Evolutionary conservation across 2,888 invertebrate genomes (phyloP).

Genomic region (Chaitophorus viminalis): DNA sequence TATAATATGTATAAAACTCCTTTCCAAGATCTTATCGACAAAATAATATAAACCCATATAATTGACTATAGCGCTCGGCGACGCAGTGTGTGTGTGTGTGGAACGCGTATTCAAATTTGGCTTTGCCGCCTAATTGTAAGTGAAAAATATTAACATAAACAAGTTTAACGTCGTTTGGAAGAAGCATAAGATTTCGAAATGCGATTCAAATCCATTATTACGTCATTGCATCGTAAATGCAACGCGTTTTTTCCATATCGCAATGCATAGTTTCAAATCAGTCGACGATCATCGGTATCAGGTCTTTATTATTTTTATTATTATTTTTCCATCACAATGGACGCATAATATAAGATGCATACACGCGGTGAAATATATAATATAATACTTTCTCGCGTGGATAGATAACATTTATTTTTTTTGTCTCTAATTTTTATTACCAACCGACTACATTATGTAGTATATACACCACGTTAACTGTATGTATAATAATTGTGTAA

Average conservation of each 20-base stretch:
- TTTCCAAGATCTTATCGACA: neutral
- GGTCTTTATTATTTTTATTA: neutral
- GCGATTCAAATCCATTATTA: constrained; percentile 3
- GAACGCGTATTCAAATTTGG: neutral
- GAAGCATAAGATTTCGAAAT: constrained; percentile 5
- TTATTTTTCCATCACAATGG: neutral
- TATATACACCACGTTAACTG: neutral
- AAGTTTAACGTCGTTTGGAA: neutral
- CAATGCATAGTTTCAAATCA: neutral
- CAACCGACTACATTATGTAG: neutral
- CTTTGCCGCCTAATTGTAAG: neutral
- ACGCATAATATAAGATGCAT: neutral
- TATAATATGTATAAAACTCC: neutral
- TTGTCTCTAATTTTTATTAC: neutral
- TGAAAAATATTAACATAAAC: constrained; percentile 19
- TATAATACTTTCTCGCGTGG: neutral
- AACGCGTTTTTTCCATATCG: neutral
- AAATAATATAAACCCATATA: neutral
- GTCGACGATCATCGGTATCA: neutral
- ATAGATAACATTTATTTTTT: neutral
- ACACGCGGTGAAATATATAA: neutral
- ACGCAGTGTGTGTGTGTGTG: neutral
- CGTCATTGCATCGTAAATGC: neutral
- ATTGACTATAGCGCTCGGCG: neutral
- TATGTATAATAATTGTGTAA: neutral